Conservation (phyloP, 1,140 invertebrate species). For the Apolygus lucorum region DNA sequence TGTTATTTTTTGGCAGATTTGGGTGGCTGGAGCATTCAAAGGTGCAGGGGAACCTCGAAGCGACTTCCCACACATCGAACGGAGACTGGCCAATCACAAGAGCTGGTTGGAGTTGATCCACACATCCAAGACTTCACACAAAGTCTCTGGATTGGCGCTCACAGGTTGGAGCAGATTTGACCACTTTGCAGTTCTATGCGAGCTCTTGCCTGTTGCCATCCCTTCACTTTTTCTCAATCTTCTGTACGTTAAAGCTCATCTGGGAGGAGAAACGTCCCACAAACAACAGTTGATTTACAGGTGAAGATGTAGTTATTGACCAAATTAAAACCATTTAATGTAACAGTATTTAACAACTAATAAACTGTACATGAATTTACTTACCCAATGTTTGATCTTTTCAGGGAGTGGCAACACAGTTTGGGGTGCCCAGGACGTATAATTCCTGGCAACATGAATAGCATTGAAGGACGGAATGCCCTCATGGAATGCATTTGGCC, state of each 20-base stretch:
- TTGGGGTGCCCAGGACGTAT: conserved; percentile 5
- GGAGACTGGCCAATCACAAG: conserved; percentile 37
- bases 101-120: conserved; percentile 27
- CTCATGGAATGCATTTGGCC: conserved; percentile 18
- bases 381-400: not conserved
- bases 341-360: not conserved
- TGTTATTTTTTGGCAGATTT: too few relatives aligned
- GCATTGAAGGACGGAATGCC: not conserved
- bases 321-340: conserved; percentile 4
- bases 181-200: conserved; percentile 57
- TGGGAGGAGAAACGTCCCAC: not conserved
- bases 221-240: conserved; percentile 46
- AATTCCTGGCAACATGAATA: not conserved
- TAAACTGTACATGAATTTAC: too few relatives aligned
- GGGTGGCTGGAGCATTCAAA: conserved; percentile 57
- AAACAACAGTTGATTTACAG: too few relatives aligned
- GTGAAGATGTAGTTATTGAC: conserved; percentile 12
- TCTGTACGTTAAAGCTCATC: conserved; percentile 29
- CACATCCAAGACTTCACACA: not conserved
- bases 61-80: conserved; percentile 45
- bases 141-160: conserved; percentile 28
- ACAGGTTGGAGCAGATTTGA: conserved; percentile 42
- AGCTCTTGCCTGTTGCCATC: conserved; percentile 54
- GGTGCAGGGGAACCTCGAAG: conserved; percentile 46
- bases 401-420: conserved; percentile 8